phyloP scores from a whole-genome alignment of 2,888 invertebrate genomes.

The Heliconius aoede region DNA sequence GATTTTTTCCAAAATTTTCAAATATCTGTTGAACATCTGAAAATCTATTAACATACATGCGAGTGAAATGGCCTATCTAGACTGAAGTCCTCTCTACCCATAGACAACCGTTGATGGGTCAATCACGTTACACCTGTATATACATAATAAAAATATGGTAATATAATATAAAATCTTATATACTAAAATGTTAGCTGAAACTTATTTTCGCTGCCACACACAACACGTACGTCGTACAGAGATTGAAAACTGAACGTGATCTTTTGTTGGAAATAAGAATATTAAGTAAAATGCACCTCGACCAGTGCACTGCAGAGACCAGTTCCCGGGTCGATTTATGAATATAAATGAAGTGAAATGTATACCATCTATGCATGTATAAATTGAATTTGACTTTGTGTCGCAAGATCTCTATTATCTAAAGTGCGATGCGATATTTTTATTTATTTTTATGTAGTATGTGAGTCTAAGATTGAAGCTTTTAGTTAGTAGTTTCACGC shows the following conservation, averaged over 20 bases:
- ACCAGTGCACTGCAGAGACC: too few species aligned
- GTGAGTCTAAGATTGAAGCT: background rate
- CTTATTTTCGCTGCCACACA: constrained; percentile 15
- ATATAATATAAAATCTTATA: background rate
- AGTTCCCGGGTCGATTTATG: constrained; percentile 46
- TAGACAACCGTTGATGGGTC: too few species aligned
- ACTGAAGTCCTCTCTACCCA: too few species aligned
- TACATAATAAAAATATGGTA: background rate
- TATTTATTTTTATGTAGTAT: constrained; percentile 1
- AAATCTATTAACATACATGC: too few species aligned
- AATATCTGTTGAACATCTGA: too few species aligned
- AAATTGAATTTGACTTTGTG: constrained; percentile 35
- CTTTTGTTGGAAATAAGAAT: constrained; percentile 39
- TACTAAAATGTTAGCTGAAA: constrained; percentile 11
- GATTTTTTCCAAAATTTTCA: too few species aligned
- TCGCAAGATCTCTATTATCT: constrained; percentile 19
- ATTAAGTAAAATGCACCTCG: constrained; percentile 40
- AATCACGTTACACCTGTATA: too few species aligned
- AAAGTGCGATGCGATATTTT: background rate
- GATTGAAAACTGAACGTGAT: constrained; percentile 36
- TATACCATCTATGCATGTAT: constrained; percentile 32
- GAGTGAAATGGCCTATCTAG: too few species aligned
- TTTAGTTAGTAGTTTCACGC: background rate
- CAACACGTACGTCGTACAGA: constrained; percentile 32
- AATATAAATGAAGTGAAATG: constrained; percentile 44